Evolutionary conservation across 2,797 vertebrate genomes (phyloP), one percentile per base, ranked within the genome.

Genomic region (Arrhamphus sclerolepis): DNA sequence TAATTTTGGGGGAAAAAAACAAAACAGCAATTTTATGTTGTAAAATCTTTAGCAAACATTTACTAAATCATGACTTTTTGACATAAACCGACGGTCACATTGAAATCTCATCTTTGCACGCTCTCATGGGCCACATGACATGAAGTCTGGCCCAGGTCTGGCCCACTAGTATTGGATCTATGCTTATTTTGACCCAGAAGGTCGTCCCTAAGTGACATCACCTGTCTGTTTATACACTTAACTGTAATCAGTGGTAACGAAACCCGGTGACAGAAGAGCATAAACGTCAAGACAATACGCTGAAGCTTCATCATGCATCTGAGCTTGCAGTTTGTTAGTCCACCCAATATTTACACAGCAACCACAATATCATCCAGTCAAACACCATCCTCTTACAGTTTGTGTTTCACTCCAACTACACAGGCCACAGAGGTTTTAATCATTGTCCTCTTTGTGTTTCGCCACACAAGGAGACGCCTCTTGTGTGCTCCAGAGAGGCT

Each of bases 381-480:
- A 58, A 54, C 70, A 64, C 47, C 62, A 16, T 77, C 72, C 66
- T 72, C 47, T 73, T 48, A 59, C 46, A 47, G 14, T n/a, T 48
- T 48, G 22, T 48, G 22, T 77, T 74, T 62, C 31, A 11, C 31
- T 34, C 6, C 31, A 24, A 7, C 54, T 53, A 38, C 11, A 55
- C 63, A 49, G 61, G 46, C 50, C 46, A 5, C 2, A n/a, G 58
- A 20, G 56, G 62, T 58, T 82, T 75, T 65, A 73, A 74, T 76
- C 66, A 56, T 16, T 18, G 7, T 3, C 18, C 41, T 46, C 48
- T 53, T 48, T 74, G 52, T 70, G 1, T 56, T 62, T 40, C 29
- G 48, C 75, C 77, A 76, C 75, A 77, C 76, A 72, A 18, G 47
- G 51, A 68, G 58, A n/a, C 4, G 3, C n/a, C 53, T 56, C 19